phyloP scores from a whole-genome alignment of 2,888 invertebrate species.

The Norana najaformis region DNA sequence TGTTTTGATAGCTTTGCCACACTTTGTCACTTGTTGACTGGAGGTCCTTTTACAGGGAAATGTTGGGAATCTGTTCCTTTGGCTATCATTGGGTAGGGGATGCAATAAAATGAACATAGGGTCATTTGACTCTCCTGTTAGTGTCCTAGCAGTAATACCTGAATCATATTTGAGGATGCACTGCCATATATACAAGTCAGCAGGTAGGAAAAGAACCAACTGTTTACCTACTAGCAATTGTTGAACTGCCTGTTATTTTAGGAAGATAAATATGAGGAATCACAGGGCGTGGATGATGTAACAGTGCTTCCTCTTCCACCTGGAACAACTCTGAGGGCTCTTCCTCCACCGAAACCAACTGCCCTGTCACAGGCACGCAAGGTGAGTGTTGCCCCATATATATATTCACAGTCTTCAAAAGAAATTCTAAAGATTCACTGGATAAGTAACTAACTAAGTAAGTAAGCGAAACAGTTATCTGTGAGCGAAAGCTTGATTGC shows the following conservation, averaged over 20 bases:
- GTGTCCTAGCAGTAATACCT: no score
- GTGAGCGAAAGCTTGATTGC: background rate
- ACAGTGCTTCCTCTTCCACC: conserved; percentile 31
- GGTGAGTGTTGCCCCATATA: conserved; percentile 31
- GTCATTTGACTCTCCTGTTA: no score
- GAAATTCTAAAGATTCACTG: background rate
- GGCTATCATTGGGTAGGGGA: no score
- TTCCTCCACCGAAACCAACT: conserved; percentile 46
- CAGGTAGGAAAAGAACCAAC: background rate
- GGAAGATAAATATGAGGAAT: background rate
- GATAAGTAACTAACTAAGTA: background rate
- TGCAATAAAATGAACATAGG: no score
- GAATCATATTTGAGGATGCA: no score
- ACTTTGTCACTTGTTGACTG: no score
- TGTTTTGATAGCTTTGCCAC: no score
- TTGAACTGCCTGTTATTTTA: conserved; percentile 14
- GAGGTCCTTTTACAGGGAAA: no score
- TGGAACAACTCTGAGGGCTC: conserved; percentile 41
- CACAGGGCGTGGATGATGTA: background rate
- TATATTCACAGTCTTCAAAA: background rate
- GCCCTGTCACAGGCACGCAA: conserved; percentile 42
- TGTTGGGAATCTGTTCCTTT: no score
- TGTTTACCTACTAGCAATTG: background rate
- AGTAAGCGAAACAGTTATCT: background rate
- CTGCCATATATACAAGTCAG: no score